Conservation (phyloP, 2,888 invertebrate species). For the Lasioglossum calceatum region DNA sequence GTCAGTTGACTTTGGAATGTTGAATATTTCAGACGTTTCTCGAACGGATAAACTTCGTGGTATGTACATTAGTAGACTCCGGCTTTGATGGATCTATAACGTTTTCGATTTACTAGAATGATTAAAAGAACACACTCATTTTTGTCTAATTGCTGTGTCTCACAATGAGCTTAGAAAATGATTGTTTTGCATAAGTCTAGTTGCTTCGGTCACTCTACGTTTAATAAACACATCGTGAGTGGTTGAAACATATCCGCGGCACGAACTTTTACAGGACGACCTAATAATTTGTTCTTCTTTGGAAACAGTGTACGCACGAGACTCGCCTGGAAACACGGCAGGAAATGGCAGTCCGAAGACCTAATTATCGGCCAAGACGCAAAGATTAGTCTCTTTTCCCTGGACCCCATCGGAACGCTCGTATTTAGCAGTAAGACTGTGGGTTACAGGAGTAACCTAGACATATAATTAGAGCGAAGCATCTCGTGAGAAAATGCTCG, state of each 20-base stretch:
- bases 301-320: neutral
- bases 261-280: neutral
- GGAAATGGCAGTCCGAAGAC: conserved; percentile 19
- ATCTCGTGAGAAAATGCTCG: conserved; percentile 82
- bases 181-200: neutral
- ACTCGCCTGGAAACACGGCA: conserved; percentile 5
- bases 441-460: conserved; percentile 82
- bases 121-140: neutral
- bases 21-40: neutral
- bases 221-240: neutral
- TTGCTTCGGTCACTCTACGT: neutral
- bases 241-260: neutral
- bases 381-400: conserved; percentile 76
- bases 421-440: conserved; percentile 80
- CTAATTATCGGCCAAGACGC: conserved; percentile 64
- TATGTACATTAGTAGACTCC: neutral
- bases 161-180: neutral
- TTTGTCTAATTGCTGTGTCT: neutral
- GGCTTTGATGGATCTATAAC: neutral
- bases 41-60: neutral
- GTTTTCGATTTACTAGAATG: neutral
- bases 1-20: neutral
- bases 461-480: conserved; percentile 82
- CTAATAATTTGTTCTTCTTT: neutral
- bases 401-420: conserved; percentile 39